Base-by-base conservation (phyloP, 2,888 invertebrate species). In the Notodonta dromedarius region DNA sequence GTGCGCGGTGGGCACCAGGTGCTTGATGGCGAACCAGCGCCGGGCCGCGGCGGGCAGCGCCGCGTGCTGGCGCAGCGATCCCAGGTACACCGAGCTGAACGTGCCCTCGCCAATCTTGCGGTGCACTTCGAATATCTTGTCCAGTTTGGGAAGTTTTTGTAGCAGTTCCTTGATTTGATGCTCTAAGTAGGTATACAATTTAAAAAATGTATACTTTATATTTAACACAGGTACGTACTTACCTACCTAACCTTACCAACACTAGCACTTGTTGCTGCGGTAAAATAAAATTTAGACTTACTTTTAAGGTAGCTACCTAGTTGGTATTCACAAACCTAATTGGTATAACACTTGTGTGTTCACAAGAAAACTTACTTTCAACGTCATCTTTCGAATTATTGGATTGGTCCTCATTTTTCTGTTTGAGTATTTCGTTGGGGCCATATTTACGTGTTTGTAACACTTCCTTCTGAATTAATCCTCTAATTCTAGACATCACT, bases 61-160 rank as follows among this genome's bases (percentile, higher is more conserved):
- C 0, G 83, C 66, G 44, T 91, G 89, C 67, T 91, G 89, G 82
- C 94, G 95, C 59, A 97, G 86, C 4, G 95, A 95, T 1, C 97
- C 98, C 76, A 97, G 88, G 78, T 96, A 97, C 35, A 98, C 98
- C 0, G 96, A 96, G 83, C 98, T 98, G 81, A 98, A 98, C 3
- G 98, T 97, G 16, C 98, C 98, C 90, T 96, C 96, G 0, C 97
- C 97, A 74, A 97, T 96, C 78, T 96, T 96, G 50, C 94, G 94
- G 82, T 96, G 95, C 46, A 97, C 90, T 70, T 95, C 90, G 79
- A 96, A 96, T 67, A 95, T 91, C 69, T 94, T 94, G 52, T 94
- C 94, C 70, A 96, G 82, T 70, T 94, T 91, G 40, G 96, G 96
- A 64, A 96, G 81, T 69, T 91, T 93, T 14, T 82, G 77, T 16